Conservation (phyloP, 2,888 invertebrate genomes). For the Antitype chi region DNA sequence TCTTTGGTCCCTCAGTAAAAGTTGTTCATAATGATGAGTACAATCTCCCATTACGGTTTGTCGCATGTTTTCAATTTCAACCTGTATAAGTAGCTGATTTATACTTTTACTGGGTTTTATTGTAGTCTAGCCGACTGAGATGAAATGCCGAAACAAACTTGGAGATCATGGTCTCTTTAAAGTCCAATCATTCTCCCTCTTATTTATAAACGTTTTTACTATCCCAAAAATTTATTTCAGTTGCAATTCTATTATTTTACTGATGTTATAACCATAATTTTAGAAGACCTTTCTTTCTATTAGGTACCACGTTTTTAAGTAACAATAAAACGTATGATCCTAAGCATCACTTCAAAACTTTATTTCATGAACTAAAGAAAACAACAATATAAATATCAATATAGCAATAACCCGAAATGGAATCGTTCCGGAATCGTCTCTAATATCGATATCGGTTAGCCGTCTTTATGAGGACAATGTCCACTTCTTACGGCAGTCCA, state of each 20-base stretch:
- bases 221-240: background rate
- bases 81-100: background rate
- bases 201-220: background rate
- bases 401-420: slow-evolving; percentile 64
- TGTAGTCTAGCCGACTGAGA: background rate
- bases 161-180: background rate
- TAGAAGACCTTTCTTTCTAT: background rate
- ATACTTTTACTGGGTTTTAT: background rate
- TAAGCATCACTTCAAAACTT: slow-evolving; percentile 18
- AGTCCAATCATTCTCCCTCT: background rate
- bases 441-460: slow-evolving; percentile 69
- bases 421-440: slow-evolving; percentile 50
- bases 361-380: slow-evolving; percentile 22
- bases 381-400: slow-evolving; percentile 47
- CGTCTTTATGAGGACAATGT: slow-evolving; percentile 75
- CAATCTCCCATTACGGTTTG: no score
- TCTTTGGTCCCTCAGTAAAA: no score
- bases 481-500: slow-evolving; percentile 76
- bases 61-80: no score
- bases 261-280: background rate
- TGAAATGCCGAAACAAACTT: background rate
- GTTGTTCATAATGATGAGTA: no score
- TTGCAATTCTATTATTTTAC: background rate
- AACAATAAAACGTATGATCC: slow-evolving; percentile 15
- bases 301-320: background rate